Evolutionary conservation across 2,797 vertebrate species (phyloP).

Genomic region (Streptopelia turtur): DNA sequence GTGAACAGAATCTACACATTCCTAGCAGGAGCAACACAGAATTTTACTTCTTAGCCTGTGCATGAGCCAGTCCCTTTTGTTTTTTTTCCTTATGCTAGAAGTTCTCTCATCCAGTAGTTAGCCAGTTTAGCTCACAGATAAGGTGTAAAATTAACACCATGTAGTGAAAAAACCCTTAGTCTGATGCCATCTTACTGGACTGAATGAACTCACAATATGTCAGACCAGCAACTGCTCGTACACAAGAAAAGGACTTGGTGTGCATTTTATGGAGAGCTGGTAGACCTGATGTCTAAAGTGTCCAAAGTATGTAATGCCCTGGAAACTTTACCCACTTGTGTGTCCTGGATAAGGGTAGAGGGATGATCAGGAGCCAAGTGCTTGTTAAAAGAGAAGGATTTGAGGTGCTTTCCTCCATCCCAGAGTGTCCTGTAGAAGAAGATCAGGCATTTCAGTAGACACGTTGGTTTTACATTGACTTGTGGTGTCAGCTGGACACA

Average conservation of each 20-base stretch:
- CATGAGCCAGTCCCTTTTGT: neutral
- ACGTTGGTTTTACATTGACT: neutral
- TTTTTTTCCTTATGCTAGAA: too few species aligned
- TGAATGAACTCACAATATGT: rapidly evolving
- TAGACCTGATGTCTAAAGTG: neutral
- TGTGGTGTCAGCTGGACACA: neutral
- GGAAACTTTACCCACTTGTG: neutral
- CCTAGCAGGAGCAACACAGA: neutral
- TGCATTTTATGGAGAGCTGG: neutral
- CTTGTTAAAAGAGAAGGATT: neutral
- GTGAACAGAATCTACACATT: neutral
- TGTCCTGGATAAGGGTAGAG: neutral
- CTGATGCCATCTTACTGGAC: neutral
- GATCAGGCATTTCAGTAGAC: neutral
- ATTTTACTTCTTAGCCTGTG: neutral
- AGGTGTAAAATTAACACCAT: neutral
- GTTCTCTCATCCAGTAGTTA: neutral
- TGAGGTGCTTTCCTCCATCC: neutral
- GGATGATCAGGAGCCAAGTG: neutral
- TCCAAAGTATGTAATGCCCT: neutral
- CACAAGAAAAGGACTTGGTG: neutral
- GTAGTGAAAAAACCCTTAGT: neutral
- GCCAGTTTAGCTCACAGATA: neutral
- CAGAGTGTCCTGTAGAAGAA: neutral
- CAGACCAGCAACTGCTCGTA: neutral